Evolutionary conservation across 92 coral and sea anemone genomes (phyloP).

Genomic region (Palythoa heliodiscus): DNA sequence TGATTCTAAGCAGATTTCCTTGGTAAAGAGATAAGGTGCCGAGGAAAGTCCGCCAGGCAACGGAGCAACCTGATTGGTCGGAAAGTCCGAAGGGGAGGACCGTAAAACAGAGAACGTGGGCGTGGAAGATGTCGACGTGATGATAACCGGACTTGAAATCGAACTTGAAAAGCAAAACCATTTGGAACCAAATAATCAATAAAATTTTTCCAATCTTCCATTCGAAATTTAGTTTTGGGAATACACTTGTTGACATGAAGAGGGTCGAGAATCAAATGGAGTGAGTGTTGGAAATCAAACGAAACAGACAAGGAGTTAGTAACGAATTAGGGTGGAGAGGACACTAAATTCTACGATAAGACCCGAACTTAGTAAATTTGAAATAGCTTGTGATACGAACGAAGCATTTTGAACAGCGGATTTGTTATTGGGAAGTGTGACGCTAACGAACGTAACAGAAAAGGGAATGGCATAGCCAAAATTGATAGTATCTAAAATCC

Average conservation of each 20-base stretch:
- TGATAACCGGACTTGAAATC: constrained; percentile 25
- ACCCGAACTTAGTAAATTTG: constrained; percentile 37
- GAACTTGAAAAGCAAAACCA: constrained; percentile 47
- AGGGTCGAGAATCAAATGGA: constrained; percentile 43
- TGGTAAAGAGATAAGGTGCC: constrained; percentile 35
- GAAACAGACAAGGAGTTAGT: constrained; percentile 48
- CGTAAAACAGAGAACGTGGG: background rate
- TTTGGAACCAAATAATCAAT: background rate
- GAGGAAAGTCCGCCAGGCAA: constrained; percentile 36
- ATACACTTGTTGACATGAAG: constrained; percentile 48
- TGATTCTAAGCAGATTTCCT: too few relatives aligned
- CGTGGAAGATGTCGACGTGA: background rate
- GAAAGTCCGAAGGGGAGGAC: background rate
- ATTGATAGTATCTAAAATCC: too few relatives aligned
- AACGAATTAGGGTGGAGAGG: background rate
- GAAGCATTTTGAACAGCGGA: constrained; percentile 8
- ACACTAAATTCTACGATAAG: constrained; percentile 32
- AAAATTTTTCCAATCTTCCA: constrained; percentile 55
- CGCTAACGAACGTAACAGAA: too few relatives aligned
- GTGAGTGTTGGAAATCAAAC: constrained; percentile 31
- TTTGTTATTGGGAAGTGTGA: too few relatives aligned
- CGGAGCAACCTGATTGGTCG: too few relatives aligned
- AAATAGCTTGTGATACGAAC: constrained; percentile 37
- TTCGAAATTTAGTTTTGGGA: constrained; percentile 43
- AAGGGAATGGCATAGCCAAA: too few relatives aligned